These are phyloP conservation scores for Varecia variegata DNA, from an alignment of 2,797 vertebrate genomes.

Conservation along the genomic window DNA sequence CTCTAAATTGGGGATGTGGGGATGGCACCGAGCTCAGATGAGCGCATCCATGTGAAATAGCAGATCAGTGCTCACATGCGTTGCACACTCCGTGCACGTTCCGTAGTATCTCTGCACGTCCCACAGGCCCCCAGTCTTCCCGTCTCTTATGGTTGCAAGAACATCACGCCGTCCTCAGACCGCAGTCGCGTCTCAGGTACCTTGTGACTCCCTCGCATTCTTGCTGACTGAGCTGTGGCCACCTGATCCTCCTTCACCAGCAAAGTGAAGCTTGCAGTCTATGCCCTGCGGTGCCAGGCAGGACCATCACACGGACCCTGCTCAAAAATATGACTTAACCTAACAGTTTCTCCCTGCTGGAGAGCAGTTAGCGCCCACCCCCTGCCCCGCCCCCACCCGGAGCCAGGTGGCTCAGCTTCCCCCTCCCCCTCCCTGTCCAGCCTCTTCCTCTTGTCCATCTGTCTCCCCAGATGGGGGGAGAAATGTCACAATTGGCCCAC, in stretches of 20 bases:
- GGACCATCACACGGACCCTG: background rate
- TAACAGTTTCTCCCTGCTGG: background rate
- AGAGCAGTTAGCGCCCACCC: background rate
- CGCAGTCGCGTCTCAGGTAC: background rate
- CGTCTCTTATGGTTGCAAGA: background rate
- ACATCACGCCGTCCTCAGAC: background rate
- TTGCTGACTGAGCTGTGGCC: background rate
- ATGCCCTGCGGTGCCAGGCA: background rate
- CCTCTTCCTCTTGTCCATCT: conserved; percentile 81
- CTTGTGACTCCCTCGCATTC: background rate
- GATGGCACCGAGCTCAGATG: background rate
- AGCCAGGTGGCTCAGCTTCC: conserved; percentile 42
- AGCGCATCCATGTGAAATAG: background rate
- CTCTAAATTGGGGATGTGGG: background rate
- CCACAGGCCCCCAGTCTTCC: rapidly evolving
- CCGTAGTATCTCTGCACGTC: background rate
- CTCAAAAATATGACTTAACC: background rate
- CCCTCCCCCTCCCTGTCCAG: background rate
- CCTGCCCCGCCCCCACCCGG: background rate
- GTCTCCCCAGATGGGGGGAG: conserved; percentile 82
- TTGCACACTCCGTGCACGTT: rapidly evolving
- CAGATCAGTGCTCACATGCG: rapidly evolving
- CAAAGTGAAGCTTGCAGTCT: rapidly evolving
- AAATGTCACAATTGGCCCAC: conserved; percentile 74
- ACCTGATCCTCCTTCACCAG: background rate